Conservation (phyloP, 2,113 vertebrate species). For the Mastomys coucha region DNA sequence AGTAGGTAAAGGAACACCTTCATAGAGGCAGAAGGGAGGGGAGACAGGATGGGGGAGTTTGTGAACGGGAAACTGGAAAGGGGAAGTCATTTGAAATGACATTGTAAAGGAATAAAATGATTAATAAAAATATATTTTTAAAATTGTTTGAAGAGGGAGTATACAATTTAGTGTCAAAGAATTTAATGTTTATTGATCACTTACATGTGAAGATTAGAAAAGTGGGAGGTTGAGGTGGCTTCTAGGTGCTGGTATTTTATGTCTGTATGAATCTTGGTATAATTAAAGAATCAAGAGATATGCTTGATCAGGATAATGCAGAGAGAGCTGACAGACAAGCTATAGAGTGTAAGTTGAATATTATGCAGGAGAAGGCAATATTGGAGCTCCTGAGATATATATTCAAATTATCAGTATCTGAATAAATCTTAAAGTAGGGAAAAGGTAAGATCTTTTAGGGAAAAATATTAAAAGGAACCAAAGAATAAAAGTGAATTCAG, state of each 20-base stretch:
- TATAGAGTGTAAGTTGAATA: neutral
- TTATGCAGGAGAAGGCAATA: neutral
- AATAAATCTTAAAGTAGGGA: constrained; percentile 32
- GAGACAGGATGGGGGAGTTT: no score
- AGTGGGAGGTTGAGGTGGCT: neutral
- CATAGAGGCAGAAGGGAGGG: neutral
- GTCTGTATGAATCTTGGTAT: neutral
- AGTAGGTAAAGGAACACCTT: no score
- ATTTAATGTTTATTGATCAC: neutral
- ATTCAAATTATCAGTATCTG: neutral
- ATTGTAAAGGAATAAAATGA: neutral
- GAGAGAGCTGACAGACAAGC: neutral
- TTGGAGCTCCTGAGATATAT: neutral
- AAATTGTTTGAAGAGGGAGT: neutral
- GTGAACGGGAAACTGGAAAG: no score
- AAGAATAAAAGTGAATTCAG: neutral
- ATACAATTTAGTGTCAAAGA: neutral
- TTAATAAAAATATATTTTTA: neutral
- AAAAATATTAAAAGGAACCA: neutral
- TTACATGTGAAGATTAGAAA: neutral
- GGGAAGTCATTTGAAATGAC: no score
- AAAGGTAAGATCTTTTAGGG: neutral
- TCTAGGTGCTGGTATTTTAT: neutral
- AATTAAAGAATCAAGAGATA: constrained; percentile 21
- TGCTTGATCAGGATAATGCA: neutral